These are phyloP conservation scores for Chlorospingus semifuscus DNA, from an alignment of 2,797 vertebrate species.

Conservation along the genomic window DNA sequence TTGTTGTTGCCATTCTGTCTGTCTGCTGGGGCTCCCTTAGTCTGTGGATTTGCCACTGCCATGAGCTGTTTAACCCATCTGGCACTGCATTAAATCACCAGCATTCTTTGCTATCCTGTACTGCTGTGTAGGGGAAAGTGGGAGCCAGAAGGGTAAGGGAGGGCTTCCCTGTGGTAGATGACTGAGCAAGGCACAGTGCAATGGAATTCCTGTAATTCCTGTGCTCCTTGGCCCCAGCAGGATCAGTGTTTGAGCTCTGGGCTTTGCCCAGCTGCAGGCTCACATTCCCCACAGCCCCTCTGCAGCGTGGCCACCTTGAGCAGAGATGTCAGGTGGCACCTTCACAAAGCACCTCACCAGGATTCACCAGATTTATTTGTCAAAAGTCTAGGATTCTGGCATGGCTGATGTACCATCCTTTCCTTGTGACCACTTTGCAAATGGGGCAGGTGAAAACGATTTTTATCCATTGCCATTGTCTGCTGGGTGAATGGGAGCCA, in stretches of 20 bases:
- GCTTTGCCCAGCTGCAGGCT: not conserved
- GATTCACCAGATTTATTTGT: not conserved
- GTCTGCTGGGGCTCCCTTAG: not conserved
- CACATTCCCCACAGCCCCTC: fast-evolving
- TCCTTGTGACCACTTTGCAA: not conserved
- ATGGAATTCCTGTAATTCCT: not conserved
- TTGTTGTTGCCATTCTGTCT: not conserved
- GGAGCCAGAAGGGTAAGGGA: not conserved
- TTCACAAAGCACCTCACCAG: not conserved
- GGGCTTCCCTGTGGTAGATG: not conserved
- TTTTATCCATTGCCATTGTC: not conserved
- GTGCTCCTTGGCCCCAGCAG: fast-evolving
- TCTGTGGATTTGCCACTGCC: not conserved
- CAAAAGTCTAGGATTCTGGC: not conserved
- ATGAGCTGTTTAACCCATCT: not conserved
- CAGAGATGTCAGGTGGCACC: not conserved
- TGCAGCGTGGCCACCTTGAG: not conserved
- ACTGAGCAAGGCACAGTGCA: not conserved
- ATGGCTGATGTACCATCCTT: not conserved
- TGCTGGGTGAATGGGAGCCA: conserved; percentile 25
- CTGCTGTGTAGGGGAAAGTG: fast-evolving
- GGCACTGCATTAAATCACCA: not conserved
- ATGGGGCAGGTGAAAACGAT: not conserved
- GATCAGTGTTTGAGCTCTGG: not conserved
- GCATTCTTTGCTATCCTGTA: not conserved